Conservation (phyloP, 2,797 vertebrate genomes). For the Phoeniculus purpureus region DNA sequence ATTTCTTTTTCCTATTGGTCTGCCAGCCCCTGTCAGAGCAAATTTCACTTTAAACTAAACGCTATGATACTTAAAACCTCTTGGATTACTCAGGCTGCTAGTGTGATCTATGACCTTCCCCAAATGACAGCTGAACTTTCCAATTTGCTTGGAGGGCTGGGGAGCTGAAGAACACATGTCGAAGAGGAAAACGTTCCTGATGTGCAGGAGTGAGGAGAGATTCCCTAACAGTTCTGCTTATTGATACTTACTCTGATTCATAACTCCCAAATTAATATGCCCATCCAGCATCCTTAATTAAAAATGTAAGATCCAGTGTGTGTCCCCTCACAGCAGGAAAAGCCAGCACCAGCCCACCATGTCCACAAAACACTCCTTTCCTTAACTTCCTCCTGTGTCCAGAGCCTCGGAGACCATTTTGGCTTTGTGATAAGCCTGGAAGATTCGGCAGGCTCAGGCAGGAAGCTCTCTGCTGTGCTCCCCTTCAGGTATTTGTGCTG, state of each 20-base stretch:
- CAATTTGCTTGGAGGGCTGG: constrained; percentile 75
- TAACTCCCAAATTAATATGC: not conserved
- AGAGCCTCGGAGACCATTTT: not conserved
- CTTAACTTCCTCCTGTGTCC: not conserved
- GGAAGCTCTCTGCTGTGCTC: not conserved
- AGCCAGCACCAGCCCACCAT: not conserved
- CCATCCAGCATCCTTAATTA: not conserved
- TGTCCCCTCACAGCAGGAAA: not conserved
- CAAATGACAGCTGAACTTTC: constrained; percentile 82
- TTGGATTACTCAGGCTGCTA: constrained; percentile 81
- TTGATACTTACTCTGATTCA: constrained; percentile 22
- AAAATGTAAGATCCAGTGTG: not conserved
- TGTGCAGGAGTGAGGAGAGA: constrained; percentile 70
- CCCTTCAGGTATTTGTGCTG: not conserved
- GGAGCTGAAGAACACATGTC: constrained; percentile 73
- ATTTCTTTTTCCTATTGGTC: constrained; percentile 89
- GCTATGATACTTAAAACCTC: constrained; percentile 82
- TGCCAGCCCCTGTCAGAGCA: constrained; percentile 88
- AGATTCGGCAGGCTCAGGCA: not conserved
- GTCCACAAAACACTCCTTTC: not conserved
- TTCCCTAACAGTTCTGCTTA: constrained; percentile 49
- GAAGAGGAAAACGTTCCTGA: constrained; percentile 71
- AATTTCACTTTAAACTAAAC: constrained; percentile 86
- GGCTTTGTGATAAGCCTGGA: not conserved
- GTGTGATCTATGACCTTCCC: constrained; percentile 81